Conservation (phyloP, 2,113 vertebrate species). For the Scatophagus argus region DNA sequence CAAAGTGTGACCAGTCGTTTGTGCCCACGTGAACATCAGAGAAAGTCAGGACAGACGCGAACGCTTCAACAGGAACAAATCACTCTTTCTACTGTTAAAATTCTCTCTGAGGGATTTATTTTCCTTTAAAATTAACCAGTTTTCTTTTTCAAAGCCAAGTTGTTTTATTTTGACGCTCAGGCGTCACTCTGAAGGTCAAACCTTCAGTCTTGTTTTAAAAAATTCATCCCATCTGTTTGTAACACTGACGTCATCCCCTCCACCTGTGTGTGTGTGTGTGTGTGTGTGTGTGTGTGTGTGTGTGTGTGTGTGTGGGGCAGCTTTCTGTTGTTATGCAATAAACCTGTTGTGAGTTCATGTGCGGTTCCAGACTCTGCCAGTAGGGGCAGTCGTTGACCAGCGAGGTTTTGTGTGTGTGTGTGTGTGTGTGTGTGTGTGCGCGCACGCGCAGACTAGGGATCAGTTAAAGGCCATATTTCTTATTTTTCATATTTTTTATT, state of each 20-base stretch:
- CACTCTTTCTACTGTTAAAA: background rate
- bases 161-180: background rate
- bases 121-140: background rate
- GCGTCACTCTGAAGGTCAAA: too few species aligned
- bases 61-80: background rate
- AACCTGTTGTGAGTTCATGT: slow-evolving; percentile 28
- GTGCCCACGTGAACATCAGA: background rate
- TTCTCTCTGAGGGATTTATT: background rate
- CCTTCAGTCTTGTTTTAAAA: background rate
- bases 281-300: slow-evolving; percentile 1
- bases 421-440: slow-evolving; percentile 18
- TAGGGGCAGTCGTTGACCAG: slow-evolving; percentile 78
- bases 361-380: slow-evolving; percentile 73
- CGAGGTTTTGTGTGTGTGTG: slow-evolving; percentile 17
- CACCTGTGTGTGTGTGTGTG: slow-evolving; percentile 9
- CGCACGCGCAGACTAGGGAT: slow-evolving; percentile 51
- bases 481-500: slow-evolving; percentile 73
- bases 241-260: background rate
- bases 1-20: too few species aligned
- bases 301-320: background rate
- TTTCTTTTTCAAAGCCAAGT: background rate
- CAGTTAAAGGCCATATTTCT: slow-evolving; percentile 79
- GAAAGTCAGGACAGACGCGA: background rate
- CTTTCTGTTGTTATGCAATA: slow-evolving; percentile 59
- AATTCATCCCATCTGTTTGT: background rate